Base-by-base conservation (phyloP, 1,140 invertebrate species). In the Nebria ingens region DNA sequence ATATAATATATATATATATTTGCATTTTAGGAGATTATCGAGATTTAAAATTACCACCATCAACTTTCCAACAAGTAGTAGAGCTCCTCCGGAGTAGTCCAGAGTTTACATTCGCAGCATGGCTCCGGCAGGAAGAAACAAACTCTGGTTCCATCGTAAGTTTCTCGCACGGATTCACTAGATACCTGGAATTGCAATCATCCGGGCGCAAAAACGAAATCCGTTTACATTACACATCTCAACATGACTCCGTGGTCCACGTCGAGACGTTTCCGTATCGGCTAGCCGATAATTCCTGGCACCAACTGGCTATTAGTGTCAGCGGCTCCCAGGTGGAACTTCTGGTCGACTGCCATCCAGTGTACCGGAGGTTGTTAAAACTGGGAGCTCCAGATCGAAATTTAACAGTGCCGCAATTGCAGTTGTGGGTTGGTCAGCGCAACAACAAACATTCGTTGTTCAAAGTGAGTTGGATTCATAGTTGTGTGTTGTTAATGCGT, bases 171-270 rank as follows among this genome's bases (percentile, higher is more conserved):
- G 83, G 83, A 62, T 79, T 79, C 70, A 84, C 85, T 74, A 82
- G 84, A 76, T 91, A 89, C 76, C 77, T 93, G 75, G 91, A 94
- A 77, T 76, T 93, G 66, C 89, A 93, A 76, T 92, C 89, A 65
- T 91, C 88, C 72, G 90, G 89, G 54, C 79, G 88, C 19, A 85
- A 85, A 64, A 84, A 92, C 72, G 89, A 93, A 71, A 79, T 93
- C 74, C 79, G 86, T 61, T 74, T 87, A 66, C 82, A 86, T 71
- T 87, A 86, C 66, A 79, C 83, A 64, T 79, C 79, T 58, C 75
- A 76, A 54, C 75, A 79, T 60, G 78, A 79, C 60, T 76, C 77
- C 25, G 71, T 71, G 53, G 78, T 87, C 60, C 82, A 84, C 65
- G 82, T 88, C 56, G 90, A 93, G 77, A 85, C 86, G 68, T 93